phyloP scores from a whole-genome alignment of 2,113 vertebrate genomes.

The Jacana jacana region DNA sequence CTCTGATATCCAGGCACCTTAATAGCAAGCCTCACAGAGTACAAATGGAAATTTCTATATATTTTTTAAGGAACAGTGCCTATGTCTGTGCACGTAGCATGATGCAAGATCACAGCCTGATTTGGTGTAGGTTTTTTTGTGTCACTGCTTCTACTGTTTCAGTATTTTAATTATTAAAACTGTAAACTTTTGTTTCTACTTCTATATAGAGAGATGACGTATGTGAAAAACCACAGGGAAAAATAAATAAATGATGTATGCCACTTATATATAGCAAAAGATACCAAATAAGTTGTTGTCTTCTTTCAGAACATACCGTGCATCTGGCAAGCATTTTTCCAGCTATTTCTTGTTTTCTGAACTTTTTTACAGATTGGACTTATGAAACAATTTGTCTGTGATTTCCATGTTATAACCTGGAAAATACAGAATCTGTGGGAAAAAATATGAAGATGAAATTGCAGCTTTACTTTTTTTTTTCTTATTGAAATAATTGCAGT shows the following conservation, averaged over 20 bases:
- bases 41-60: not conserved
- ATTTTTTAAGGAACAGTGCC: not conserved
- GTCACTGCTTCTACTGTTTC: not conserved
- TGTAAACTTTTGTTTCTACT: not conserved
- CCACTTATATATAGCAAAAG: not conserved
- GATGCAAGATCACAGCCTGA: not conserved
- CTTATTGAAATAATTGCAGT: not conserved
- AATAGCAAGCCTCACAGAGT: not conserved
- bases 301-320: not conserved
- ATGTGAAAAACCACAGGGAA: not conserved
- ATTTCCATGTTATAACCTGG: conserved; percentile 49
- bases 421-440: not conserved
- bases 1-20: not conserved
- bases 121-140: not conserved
- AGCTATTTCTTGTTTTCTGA: conserved; percentile 32
- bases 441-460: not conserved
- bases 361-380: conserved; percentile 35
- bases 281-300: not conserved
- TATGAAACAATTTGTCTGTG: conserved; percentile 59
- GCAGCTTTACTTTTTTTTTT: not conserved
- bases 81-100: not conserved
- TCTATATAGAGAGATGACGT: not conserved
- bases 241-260: not conserved
- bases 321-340: conserved; percentile 55
- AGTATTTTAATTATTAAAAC: conserved; percentile 5